A percentile compares a stretch with the other conserved stretches of the same genome.
These are phyloP conservation scores for Myotis yumanensis DNA, from an alignment of 2,113 vertebrate genomes.

Conservation along the genomic window DNA sequence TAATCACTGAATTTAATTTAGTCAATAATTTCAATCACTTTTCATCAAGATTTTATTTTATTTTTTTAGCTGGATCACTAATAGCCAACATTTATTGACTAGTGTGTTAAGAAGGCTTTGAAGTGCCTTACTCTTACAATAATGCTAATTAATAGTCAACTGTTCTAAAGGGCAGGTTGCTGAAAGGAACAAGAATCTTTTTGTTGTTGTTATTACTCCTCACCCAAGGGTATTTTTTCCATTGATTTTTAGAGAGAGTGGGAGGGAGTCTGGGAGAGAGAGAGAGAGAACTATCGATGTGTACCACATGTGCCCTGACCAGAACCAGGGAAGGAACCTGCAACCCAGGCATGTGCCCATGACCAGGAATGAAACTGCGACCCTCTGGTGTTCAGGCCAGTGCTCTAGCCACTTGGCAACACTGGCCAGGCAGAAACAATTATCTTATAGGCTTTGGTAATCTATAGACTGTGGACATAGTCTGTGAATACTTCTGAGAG, in stretches of 20 bases:
- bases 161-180: background rate
- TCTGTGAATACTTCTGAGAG: conserved; percentile 5
- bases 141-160: background rate
- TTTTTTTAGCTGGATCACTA: background rate
- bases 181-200: background rate
- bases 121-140: background rate
- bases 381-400: too few species aligned
- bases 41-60: background rate
- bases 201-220: too few species aligned
- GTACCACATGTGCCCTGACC: too few species aligned
- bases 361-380: too few species aligned
- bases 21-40: background rate
- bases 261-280: too few species aligned
- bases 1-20: background rate
- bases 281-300: too few species aligned
- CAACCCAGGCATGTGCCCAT: too few species aligned
- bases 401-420: too few species aligned
- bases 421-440: background rate
- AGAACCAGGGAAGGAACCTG: too few species aligned
- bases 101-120: background rate
- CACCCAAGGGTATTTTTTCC: too few species aligned
- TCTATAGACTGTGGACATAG: background rate
- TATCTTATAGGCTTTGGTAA: background rate
- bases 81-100: background rate
- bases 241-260: too few species aligned